Evolutionary conservation across 2,888 invertebrate species (phyloP).

Genomic region (Odontothrips loti): DNA sequence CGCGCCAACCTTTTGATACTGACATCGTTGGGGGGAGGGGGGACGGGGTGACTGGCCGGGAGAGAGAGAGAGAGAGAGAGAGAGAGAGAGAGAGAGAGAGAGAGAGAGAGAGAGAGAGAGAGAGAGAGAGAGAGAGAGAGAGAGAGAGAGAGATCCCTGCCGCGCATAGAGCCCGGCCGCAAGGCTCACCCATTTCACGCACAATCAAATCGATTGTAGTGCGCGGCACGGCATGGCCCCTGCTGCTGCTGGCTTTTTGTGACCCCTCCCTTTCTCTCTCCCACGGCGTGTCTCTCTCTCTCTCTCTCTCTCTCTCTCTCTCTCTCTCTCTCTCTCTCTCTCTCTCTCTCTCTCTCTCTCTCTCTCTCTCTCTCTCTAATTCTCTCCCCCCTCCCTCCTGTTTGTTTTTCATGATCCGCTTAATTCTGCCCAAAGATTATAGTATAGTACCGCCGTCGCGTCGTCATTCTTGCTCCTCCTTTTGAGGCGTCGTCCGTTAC

Average conservation of each 20-base stretch:
- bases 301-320: conserved; percentile 1
- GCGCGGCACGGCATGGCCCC: not conserved
- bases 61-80: conserved; percentile 18
- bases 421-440: not conserved
- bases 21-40: not conserved
- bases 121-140: not conserved
- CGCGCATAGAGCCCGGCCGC: not conserved
- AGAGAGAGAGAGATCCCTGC: too few relatives aligned
- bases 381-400: not conserved
- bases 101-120: conserved; percentile 4
- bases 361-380: not conserved
- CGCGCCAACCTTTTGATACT: too few relatives aligned
- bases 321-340: not conserved
- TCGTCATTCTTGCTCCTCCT: not conserved
- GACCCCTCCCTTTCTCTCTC: not conserved
- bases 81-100: conserved; percentile 18
- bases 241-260: not conserved
- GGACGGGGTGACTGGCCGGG: not conserved
- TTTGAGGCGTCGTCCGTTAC: not conserved
- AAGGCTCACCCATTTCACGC: conserved; percentile 5
- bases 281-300: not conserved
- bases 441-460: not conserved
- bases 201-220: conserved; percentile 20
- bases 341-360: not conserved
- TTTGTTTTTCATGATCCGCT: conserved; percentile 14